phyloP scores from a whole-genome alignment of 2,888 invertebrate species.

The Dryomyza anilis region DNA sequence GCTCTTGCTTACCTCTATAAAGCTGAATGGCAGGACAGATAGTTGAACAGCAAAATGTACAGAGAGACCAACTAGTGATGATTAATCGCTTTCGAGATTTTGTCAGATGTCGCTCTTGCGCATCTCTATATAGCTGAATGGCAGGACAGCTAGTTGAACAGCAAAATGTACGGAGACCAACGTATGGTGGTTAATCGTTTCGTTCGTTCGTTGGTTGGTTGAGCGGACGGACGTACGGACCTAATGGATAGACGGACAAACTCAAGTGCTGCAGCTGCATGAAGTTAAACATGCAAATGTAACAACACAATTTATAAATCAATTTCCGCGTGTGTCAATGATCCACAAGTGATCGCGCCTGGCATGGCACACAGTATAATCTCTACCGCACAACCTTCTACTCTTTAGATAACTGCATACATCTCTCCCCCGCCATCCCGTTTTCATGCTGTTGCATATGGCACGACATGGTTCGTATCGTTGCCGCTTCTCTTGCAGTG shows the following conservation, averaged over 20 bases:
- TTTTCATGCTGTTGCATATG: no score
- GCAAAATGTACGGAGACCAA: background rate
- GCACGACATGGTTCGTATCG: background rate
- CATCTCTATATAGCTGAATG: no score
- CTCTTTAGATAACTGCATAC: no score
- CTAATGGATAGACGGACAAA: background rate
- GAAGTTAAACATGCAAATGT: conserved; percentile 20
- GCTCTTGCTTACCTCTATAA: no score
- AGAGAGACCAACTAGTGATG: background rate
- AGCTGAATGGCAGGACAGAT: no score
- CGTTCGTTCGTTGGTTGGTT: no score
- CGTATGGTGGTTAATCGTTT: background rate
- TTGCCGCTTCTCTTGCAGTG: no score
- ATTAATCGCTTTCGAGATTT: no score
- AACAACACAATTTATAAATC: conserved; percentile 32
- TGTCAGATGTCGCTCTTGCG: no score
- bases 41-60: background rate
- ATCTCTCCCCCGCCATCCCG: no score
- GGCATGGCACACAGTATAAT: background rate
- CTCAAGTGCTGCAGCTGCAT: conserved; percentile 3
- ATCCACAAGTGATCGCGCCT: conserved; percentile 22
- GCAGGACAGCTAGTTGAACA: background rate
- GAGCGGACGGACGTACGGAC: background rate
- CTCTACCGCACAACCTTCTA: no score
- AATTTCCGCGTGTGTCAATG: conserved; percentile 27